Base-by-base conservation (phyloP, 2,113 vertebrate species). In the Solea senegalensis region DNA sequence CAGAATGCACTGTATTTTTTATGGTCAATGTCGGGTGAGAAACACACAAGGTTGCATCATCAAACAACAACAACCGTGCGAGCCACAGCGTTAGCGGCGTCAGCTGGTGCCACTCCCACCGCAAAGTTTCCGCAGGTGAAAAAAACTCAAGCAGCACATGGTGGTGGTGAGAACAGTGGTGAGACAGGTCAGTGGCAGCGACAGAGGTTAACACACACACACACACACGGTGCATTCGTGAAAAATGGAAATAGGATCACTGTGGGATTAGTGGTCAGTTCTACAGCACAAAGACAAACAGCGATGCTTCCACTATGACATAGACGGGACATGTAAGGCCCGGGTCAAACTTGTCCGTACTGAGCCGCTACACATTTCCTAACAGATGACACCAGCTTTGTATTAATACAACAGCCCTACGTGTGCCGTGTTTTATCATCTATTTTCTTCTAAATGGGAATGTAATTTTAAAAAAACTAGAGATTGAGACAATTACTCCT, bases 71-170 rank as follows among this genome's bases (percentile, higher is more conserved):
- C 43, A 68, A 69, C 59, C 74, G 67, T 49, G 69, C 10, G 60
- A 81, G 69, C 62, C 75, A 75, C 67, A 84, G 76, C 52, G 39
- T 62, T 78, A 64, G 34, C 34, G 2, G 58, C 28, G 21, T 53
- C 14, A 1, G 56, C 81, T 83, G 80, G 61, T 76, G 85, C 69
- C 83, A 88, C 84, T 83, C 69, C 81, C 63, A 57, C 39, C 28
- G 62, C 55, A 61, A 52, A 74, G 53, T 48, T 62, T 74, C 1
- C 21, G 63, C 65, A 53, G 62, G 70, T 76, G 69, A 77, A 60
- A 78, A 81, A 80, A 84, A 84, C 72, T 80, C 83, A 81, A 80
- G 83, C 82, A 74, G 74, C 62, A 45, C 21, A 54, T 48, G 68
- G 59, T 48, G 76, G 59, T n/a, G 55, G 72, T 79, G 82, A 81